phyloP scores from a whole-genome alignment of 2,113 vertebrate genomes.

The Dolichallabes microphthalmus region DNA sequence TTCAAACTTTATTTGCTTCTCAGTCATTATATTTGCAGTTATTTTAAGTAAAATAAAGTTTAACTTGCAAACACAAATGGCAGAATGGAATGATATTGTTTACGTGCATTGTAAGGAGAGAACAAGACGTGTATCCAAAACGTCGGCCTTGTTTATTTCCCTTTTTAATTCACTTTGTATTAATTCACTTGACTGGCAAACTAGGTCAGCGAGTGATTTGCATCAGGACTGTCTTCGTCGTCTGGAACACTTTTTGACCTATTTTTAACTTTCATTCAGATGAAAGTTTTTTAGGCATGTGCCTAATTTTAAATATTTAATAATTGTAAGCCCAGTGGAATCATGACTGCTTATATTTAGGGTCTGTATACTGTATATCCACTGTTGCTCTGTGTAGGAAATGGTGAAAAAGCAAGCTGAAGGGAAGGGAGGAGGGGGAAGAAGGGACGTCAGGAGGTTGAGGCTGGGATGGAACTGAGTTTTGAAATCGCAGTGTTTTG shows the following conservation, averaged over 20 bases:
- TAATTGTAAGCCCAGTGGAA: neutral
- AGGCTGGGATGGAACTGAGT: constrained; percentile 32
- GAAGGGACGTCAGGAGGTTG: constrained; percentile 32
- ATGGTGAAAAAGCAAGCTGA: neutral
- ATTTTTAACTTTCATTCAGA: neutral
- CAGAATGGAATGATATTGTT: neutral
- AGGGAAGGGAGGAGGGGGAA: neutral
- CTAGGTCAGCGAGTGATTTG: neutral
- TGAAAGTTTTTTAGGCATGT: no score
- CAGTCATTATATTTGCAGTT: neutral
- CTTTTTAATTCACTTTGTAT: neutral
- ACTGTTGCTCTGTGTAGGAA: neutral
- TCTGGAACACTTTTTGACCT: neutral
- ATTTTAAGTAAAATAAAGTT: neutral
- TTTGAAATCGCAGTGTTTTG: neutral
- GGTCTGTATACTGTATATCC: neutral
- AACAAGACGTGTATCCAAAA: neutral
- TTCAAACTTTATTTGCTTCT: neutral
- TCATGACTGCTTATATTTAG: neutral
- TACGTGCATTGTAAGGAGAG: neutral
- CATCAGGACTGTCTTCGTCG: neutral
- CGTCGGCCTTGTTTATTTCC: neutral
- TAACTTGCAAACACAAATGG: neutral
- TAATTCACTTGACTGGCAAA: neutral
- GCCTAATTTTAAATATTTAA: neutral